These are phyloP conservation scores for Chloroceryle inda DNA, from an alignment of 2,797 vertebrate species.

Conservation along the genomic window DNA sequence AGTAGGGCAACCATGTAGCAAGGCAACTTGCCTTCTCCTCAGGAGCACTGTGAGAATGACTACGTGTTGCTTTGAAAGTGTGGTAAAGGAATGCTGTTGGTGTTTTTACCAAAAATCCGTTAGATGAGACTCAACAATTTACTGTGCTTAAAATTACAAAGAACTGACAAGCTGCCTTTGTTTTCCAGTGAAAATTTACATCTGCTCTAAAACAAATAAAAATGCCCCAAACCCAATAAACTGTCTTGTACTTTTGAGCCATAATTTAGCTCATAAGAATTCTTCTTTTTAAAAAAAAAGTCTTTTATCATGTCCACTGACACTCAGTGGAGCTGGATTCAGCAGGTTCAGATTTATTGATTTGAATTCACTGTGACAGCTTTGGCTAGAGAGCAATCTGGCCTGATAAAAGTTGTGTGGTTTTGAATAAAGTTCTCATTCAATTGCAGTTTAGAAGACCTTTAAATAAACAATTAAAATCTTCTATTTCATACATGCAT, in stretches of 20 bases:
- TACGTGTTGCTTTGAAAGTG: not conserved
- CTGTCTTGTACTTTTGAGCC: not conserved
- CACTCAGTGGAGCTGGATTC: not conserved
- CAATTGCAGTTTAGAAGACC: not conserved
- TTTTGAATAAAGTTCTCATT: not conserved
- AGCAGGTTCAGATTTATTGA: constrained; percentile 1
- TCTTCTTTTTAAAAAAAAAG: not conserved
- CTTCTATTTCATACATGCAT: not conserved
- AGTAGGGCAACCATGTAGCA: not conserved
- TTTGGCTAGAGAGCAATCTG: not conserved
- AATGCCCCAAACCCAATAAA: not conserved
- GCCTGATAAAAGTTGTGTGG: not conserved
- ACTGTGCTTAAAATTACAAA: not conserved
- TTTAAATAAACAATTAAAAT: constrained; percentile 6
- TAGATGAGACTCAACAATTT: not conserved
- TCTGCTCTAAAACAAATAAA: not conserved
- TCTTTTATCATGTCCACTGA: not conserved
- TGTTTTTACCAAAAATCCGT: not conserved
- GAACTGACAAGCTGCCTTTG: not conserved
- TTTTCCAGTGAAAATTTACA: not conserved
- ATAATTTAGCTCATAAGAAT: not conserved
- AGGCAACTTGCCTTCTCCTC: not conserved
- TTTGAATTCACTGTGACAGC: not conserved
- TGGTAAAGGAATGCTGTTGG: not conserved
- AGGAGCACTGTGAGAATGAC: not conserved